phyloP scores from a whole-genome alignment of 2,113 vertebrate species.

The Chunga burmeisteri region DNA sequence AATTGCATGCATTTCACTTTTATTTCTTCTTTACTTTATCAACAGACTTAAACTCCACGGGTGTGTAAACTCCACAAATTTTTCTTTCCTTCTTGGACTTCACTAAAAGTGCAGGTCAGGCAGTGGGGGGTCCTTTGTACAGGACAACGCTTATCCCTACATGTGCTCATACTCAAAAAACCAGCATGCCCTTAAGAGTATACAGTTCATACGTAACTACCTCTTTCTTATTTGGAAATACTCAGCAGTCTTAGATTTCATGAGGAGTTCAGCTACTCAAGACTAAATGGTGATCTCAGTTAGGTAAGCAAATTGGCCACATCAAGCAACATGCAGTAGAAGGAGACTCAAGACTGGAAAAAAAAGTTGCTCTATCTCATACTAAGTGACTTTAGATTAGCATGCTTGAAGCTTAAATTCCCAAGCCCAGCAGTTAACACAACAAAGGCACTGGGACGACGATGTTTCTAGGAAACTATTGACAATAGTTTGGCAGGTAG shows the following conservation, averaged over 20 bases:
- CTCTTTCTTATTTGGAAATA: background rate
- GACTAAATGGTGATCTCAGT: background rate
- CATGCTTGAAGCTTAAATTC: background rate
- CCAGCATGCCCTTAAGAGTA: background rate
- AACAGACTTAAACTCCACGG: background rate
- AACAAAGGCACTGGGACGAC: background rate
- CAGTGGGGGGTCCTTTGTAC: background rate
- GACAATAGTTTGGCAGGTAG: background rate
- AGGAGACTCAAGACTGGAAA: background rate
- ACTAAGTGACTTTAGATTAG: background rate
- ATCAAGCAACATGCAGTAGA: background rate
- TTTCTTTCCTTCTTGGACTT: background rate
- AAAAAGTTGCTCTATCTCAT: background rate
- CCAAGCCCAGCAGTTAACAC: background rate
- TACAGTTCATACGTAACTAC: background rate
- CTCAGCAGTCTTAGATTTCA: background rate
- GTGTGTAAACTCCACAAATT: background rate
- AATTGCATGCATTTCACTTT: background rate
- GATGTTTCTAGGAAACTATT: background rate
- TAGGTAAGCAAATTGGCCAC: background rate
- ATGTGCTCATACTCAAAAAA: background rate
- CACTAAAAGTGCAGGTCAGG: background rate
- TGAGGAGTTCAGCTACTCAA: background rate
- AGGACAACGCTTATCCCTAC: background rate
- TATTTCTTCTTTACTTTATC: constrained; percentile 33